Conservation (phyloP, 2,888 invertebrate species). For the Arge pagana region DNA sequence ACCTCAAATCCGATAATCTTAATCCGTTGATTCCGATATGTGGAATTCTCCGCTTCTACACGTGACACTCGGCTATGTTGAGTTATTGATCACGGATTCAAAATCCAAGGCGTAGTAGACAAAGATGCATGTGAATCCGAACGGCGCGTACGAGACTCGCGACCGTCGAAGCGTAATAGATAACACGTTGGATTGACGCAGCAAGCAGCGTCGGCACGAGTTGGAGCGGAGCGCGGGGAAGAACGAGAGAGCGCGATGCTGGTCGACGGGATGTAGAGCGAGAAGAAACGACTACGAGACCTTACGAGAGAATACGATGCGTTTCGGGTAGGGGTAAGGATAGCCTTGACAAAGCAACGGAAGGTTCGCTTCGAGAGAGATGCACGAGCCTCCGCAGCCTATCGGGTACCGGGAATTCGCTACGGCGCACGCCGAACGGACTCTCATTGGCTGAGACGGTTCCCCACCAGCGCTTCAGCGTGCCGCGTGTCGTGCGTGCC, state of each 20-base stretch:
- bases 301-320: too few species aligned
- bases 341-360: constrained; percentile 52
- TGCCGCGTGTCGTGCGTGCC: constrained; percentile 43
- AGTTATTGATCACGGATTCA: too few species aligned
- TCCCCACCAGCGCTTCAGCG: constrained; percentile 31
- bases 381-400: constrained; percentile 34
- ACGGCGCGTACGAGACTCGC: constrained; percentile 51
- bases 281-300: constrained; percentile 20
- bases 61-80: too few species aligned
- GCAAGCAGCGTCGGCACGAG: too few species aligned
- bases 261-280: constrained; percentile 27
- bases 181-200: constrained; percentile 2
- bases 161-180: constrained; percentile 28
- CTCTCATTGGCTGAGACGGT: constrained; percentile 42
- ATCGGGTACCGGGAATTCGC: constrained; percentile 48
- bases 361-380: constrained; percentile 24
- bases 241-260: constrained; percentile 25
- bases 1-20: too few species aligned
- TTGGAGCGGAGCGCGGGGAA: constrained; percentile 25
- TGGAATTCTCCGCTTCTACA: too few species aligned
- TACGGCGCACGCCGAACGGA: constrained; percentile 52
- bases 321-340: constrained; percentile 23
- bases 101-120: too few species aligned
- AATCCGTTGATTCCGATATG: too few species aligned
- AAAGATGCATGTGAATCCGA: constrained; percentile 34